Evolutionary conservation across 2,113 vertebrate genomes (phyloP).

Genomic region (Actinemys pallida): DNA sequence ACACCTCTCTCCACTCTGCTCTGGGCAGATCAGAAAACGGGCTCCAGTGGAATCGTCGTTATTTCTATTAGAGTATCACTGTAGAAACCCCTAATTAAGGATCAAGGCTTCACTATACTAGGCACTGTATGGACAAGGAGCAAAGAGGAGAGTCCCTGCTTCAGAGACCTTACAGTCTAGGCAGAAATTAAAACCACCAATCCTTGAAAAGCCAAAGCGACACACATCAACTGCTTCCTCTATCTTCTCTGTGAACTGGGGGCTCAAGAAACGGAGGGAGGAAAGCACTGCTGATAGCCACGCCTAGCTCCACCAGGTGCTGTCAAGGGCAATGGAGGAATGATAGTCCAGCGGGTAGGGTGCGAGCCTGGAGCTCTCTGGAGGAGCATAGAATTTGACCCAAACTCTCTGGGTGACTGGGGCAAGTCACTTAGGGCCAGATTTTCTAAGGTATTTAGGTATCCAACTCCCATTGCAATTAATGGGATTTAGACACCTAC

Average conservation of each 20-base stretch:
- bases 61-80: background rate
- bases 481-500: background rate
- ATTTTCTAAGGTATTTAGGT: background rate
- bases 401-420: background rate
- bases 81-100: background rate
- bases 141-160: background rate
- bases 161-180: background rate
- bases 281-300: fast-evolving
- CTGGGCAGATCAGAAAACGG: background rate
- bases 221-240: background rate
- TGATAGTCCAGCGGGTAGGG: background rate
- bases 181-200: fast-evolving
- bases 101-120: background rate
- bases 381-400: background rate
- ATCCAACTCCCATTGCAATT: background rate
- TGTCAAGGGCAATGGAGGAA: background rate
- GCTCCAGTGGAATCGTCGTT: background rate
- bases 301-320: background rate
- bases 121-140: background rate
- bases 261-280: fast-evolving
- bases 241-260: background rate
- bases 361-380: fast-evolving
- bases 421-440: background rate
- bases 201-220: background rate
- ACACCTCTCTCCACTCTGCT: background rate